Conservation (phyloP, 2,888 invertebrate species). For the Cremastinae sp. region DNA sequence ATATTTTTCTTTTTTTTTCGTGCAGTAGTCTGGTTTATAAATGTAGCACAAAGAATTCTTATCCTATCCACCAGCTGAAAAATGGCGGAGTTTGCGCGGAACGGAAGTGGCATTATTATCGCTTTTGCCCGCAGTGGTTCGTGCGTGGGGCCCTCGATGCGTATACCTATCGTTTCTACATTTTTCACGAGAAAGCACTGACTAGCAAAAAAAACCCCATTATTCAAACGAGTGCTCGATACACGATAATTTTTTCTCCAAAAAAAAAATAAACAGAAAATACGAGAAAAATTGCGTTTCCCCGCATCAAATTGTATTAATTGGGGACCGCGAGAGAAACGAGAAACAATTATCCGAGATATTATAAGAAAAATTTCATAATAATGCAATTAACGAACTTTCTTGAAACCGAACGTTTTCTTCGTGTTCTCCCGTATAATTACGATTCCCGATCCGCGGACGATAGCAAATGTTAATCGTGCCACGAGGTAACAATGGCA, state of each 20-base stretch:
- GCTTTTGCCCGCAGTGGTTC: conserved; percentile 55
- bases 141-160: conserved; percentile 47
- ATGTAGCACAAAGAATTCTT: conserved; percentile 25
- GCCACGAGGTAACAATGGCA: conserved; percentile 49
- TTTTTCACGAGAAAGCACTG: conserved; percentile 31
- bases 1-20: too few relatives aligned
- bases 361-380: background rate
- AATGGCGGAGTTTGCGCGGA: conserved; percentile 40
- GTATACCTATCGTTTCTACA: conserved; percentile 31
- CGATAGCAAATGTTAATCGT: conserved; percentile 47
- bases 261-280: background rate
- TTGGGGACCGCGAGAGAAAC: background rate
- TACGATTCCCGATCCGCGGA: conserved; percentile 30
- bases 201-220: conserved; percentile 11
- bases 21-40: background rate
- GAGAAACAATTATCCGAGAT: background rate
- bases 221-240: background rate
- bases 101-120: conserved; percentile 70
- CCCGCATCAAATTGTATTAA: background rate
- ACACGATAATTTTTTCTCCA: background rate
- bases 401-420: background rate
- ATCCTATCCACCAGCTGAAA: conserved; percentile 39
- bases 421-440: conserved; percentile 16
- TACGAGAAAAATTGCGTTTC: too few relatives aligned
- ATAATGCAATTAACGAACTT: background rate